These are phyloP conservation scores for Cacajao melanocephalus DNA, from an alignment of 2,797 vertebrate genomes.

Conservation along the genomic window DNA sequence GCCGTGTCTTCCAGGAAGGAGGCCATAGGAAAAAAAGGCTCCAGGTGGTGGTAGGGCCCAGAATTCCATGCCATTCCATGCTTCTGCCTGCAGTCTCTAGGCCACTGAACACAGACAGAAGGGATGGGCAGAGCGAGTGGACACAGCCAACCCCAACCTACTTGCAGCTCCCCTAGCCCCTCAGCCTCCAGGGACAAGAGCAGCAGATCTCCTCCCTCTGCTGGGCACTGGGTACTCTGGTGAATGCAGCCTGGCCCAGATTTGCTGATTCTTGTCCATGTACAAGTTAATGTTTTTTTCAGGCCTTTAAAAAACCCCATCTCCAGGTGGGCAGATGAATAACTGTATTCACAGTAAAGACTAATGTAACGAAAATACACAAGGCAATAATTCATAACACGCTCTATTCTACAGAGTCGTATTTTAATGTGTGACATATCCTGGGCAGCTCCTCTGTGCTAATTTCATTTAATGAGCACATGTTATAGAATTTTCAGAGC, in stretches of 20 bases:
- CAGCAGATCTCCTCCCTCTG: neutral
- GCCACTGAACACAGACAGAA: neutral
- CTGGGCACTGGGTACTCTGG: neutral
- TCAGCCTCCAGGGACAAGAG: neutral
- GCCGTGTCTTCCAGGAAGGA: neutral
- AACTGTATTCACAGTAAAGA: constrained; percentile 28
- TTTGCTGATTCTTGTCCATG: neutral
- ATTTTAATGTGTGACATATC: constrained; percentile 46
- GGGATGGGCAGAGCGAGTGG: too few relatives aligned
- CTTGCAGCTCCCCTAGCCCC: neutral
- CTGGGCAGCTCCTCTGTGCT: constrained; percentile 49
- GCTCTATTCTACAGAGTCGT: constrained; percentile 11
- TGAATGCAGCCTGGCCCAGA: too few relatives aligned
- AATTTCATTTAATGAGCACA: constrained; percentile 62
- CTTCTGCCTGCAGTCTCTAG: neutral
- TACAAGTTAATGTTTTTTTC: neutral
- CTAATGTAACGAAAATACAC: constrained; percentile 46
- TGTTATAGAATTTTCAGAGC: constrained; percentile 58
- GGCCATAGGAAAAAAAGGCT: neutral
- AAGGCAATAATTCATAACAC: constrained; percentile 16
- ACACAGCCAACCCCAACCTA: neutral
- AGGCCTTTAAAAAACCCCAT: neutral
- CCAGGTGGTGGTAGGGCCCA: neutral
- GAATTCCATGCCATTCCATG: neutral
- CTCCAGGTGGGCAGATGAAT: neutral